phyloP scores from a whole-genome alignment of 2,888 invertebrate genomes.

The Sinohyriopsis cumingii region DNA sequence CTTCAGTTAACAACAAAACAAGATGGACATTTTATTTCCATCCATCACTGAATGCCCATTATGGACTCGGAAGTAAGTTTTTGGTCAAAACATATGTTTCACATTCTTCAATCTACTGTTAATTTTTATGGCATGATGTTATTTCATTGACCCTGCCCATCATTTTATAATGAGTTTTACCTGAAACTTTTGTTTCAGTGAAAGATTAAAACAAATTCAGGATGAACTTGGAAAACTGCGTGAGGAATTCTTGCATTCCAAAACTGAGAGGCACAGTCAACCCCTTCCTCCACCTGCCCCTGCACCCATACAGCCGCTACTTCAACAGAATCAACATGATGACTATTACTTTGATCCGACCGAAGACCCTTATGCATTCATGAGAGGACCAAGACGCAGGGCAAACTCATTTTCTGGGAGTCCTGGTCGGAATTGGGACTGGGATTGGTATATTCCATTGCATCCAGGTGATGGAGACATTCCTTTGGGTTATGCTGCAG shows the following conservation, averaged over 20 bases:
- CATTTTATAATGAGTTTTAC: no score
- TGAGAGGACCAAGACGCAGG: slow-evolving; percentile 59
- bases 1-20: no score
- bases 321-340: slow-evolving; percentile 33
- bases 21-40: no score
- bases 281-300: slow-evolving; percentile 34
- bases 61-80: no score
- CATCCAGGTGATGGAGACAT: slow-evolving; percentile 52
- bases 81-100: no score
- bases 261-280: slow-evolving; percentile 41
- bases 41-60: no score
- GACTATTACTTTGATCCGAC: slow-evolving; percentile 62
- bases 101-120: no score
- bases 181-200: slow-evolving; percentile 26
- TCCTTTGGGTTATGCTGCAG: slow-evolving; percentile 62
- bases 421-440: slow-evolving; percentile 54
- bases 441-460: slow-evolving; percentile 55
- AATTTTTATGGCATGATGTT: no score
- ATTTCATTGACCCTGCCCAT: no score
- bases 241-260: slow-evolving; percentile 51
- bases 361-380: slow-evolving; percentile 62
- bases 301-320: slow-evolving; percentile 29
- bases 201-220: slow-evolving; percentile 51
- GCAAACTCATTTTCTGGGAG: slow-evolving; percentile 63
- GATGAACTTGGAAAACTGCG: slow-evolving; percentile 58